Percentiles rank a stretch among this genome's conserved stretches.
phyloP scores from a whole-genome alignment of 2,888 invertebrate genomes.

The Argyresthia goedartella region DNA sequence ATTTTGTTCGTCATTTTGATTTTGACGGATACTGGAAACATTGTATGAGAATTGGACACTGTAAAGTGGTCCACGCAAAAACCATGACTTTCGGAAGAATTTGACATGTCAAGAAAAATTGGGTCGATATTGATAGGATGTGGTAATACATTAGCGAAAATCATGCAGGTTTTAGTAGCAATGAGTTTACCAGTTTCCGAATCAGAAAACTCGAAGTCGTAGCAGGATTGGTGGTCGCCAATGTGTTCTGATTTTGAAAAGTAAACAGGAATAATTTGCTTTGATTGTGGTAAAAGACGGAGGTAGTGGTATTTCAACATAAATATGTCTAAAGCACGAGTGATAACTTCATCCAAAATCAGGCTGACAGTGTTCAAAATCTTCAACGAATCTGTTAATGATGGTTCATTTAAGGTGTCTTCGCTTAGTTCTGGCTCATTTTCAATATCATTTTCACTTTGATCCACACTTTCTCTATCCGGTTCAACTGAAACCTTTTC shows the following conservation, averaged over 20 bases:
- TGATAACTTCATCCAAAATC: constrained; percentile 28
- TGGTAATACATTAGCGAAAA: constrained; percentile 41
- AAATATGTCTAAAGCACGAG: constrained; percentile 34
- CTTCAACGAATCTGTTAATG: constrained; percentile 15
- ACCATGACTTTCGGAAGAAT: constrained; percentile 32
- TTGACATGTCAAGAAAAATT: constrained; percentile 40
- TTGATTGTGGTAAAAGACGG: constrained; percentile 24
- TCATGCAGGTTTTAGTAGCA: constrained; percentile 27
- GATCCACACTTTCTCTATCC: neutral
- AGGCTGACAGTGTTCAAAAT: constrained; percentile 14
- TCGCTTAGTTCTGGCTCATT: neutral
- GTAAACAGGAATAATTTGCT: constrained; percentile 25
- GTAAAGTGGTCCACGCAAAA: constrained; percentile 32
- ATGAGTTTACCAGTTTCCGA: constrained; percentile 21
- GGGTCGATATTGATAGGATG: constrained; percentile 43
- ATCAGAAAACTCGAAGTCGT: constrained; percentile 35
- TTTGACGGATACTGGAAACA: constrained; percentile 30
- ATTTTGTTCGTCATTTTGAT: constrained; percentile 41
- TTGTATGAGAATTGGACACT: constrained; percentile 34
- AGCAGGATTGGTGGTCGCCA: constrained; percentile 44
- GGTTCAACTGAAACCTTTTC: no score
- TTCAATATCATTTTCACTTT: constrained; percentile 11
- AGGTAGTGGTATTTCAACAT: constrained; percentile 34
- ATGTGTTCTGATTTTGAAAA: constrained; percentile 37
- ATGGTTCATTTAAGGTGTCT: constrained; percentile 6